Base-by-base conservation (phyloP, 2,797 vertebrate genomes). In the Tamandua tetradactyla region DNA sequence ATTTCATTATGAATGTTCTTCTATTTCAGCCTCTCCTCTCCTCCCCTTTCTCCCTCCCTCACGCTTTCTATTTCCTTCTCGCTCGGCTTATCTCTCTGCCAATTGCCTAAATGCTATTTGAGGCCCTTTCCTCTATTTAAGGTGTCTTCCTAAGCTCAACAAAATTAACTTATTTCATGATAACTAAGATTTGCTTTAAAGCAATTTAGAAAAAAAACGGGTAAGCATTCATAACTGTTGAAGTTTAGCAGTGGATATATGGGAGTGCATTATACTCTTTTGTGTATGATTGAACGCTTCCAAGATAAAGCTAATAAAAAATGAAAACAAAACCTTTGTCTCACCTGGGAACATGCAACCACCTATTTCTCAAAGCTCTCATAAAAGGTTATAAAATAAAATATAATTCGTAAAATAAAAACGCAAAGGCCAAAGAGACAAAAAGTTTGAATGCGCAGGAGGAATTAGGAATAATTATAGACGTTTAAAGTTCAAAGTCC, bases 351-450 rank as follows among this genome's bases (percentile, higher is more conserved):
- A 52, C 17, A 87, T 81, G 69, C 14, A 47, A 47, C 35, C 25
- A 42, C n/a, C 32, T 57, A 14, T 42, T 30, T 59, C 71, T 79
- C 42, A 17, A 89, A 69, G n/a, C n/a, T 42, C 37, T 78, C 61
- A 37, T 22, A 89, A 75, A 37, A 75, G 55, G 66, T 81, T 68
- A 66, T 35, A 52, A 85, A 74, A 90, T 62, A 93, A 94, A 44
- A 35, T 14, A 5, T 74, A 82, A 78, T 76, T 72, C 80, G 32
- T n/a, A 57, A 88, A 74, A 66, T 9, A 68, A 52, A 74, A 62
- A 75, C 57, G 55, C 32, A 66, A 44, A 87, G 7, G 69, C 32
- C 42, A 69, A 78, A 74, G 75, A 86, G 86, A 93, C 62, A 64
- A 49, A 83, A 90, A 75, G 23, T 32, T n/a, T 57, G 59, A 66